Evolutionary conservation across 1,140 invertebrate species (phyloP), one percentile per base, ranked within the genome.

Genomic region (Papilio aristodemus): DNA sequence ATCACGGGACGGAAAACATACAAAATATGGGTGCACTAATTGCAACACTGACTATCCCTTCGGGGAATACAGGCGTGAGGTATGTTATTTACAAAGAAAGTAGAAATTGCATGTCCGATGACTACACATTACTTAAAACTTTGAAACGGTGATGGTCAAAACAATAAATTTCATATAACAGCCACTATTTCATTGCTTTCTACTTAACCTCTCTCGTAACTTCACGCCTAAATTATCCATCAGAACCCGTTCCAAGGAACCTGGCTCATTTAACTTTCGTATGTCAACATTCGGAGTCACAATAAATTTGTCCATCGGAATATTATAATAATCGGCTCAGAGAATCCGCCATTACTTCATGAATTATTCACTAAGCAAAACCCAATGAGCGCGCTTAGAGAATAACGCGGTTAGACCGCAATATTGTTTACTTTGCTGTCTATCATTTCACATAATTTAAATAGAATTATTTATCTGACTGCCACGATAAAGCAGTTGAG

Each of bases 311-410:
- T 22, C 22, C 19, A 63, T 43, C 60, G 19, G 7, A 63, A 43
- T 63, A 63, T 63, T 43, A 63, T 63, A 63, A 63, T 63, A 38
- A 63, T 43, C 60, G 60, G 60, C 60, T 63, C 43, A 63, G 17
- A 41, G 38, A 63, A 63, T 63, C 60, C 38, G 38, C 60, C 19
- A 63, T 63, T 63, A 63, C 60, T 63, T 41, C 46, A 63, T 63
- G 38, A 63, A 63, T 63, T 25, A 63, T 63, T 63, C 60, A 43
- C 11, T 43, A n/a, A 63, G 22, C n/a, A 41, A 63, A 63, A 63
- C 38, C 60, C 59, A 62, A 38, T 62, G 32, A 62, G 9, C 32
- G 36, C 32, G 59, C 19, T 62, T 36, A 11, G 58, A 37, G 58
- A 17, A 37, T 39, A 39, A 63, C 60, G 37, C 37, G 37, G 37